A percentile compares a stretch with the other conserved stretches of the same genome.
phyloP scores from a whole-genome alignment of 2,888 invertebrate genomes.

The Troilus luridus region DNA sequence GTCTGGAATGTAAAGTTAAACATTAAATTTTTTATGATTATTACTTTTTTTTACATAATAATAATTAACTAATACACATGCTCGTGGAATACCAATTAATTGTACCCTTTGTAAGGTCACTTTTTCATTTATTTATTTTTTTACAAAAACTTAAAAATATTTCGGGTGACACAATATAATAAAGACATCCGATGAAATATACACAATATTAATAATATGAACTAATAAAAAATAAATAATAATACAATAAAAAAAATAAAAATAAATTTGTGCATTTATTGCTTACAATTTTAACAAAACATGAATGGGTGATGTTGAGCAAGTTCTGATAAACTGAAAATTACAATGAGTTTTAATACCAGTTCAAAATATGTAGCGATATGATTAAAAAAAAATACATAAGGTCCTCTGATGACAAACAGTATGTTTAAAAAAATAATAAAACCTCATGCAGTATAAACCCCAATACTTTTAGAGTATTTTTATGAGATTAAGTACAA shows the following conservation, averaged over 20 bases:
- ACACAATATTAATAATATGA: conserved; percentile 35
- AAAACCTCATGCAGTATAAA: conserved; percentile 6
- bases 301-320: conserved; percentile 55
- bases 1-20: conserved; percentile 53
- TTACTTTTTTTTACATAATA: conserved; percentile 42
- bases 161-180: not conserved
- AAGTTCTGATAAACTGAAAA: conserved; percentile 50
- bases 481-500: conserved; percentile 22
- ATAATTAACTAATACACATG: conserved; percentile 45
- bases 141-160: conserved; percentile 51
- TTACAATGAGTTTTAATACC: not conserved
- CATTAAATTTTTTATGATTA: conserved; percentile 46
- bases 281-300: conserved; percentile 46
- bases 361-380: not conserved
- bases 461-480: conserved; percentile 52
- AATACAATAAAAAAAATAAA: conserved; percentile 49
- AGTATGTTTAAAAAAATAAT: not conserved
- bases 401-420: not conserved
- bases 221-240: conserved; percentile 51
- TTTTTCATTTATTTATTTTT: conserved; percentile 47
- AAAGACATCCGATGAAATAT: conserved; percentile 49
- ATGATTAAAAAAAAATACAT: not conserved
- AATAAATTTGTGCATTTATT: conserved; percentile 56
- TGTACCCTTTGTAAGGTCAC: conserved; percentile 59
- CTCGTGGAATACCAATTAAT: conserved; percentile 54